These are phyloP conservation scores for Belonocnema kinseyi DNA, from an alignment of 1,140 invertebrate species.

Conservation along the genomic window DNA sequence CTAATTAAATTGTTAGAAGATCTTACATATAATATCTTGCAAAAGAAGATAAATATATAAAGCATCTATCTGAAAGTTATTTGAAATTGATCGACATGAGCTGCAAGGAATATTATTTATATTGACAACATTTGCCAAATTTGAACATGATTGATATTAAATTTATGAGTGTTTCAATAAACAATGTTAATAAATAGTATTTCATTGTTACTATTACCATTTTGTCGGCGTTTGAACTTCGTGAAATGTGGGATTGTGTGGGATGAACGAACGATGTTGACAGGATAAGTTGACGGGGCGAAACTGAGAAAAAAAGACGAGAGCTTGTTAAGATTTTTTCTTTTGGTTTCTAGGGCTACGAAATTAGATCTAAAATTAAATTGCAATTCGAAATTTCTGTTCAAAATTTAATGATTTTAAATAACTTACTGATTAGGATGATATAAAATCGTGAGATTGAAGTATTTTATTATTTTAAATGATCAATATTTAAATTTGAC, in stretches of 20 bases:
- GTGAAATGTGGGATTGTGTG: background rate
- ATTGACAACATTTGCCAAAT: background rate
- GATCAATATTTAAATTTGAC: too few species aligned
- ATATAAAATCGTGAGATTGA: too few species aligned
- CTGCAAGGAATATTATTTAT: background rate
- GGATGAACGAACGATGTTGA: conserved; percentile 30
- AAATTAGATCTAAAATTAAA: background rate
- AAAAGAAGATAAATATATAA: background rate
- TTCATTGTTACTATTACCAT: conserved; percentile 14
- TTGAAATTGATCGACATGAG: background rate
- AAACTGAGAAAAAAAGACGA: background rate
- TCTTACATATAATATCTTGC: background rate
- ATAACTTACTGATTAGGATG: too few species aligned
- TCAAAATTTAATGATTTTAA: background rate
- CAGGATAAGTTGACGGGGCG: background rate
- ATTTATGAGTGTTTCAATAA: background rate
- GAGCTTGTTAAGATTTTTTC: background rate
- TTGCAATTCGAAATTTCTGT: background rate
- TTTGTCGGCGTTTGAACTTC: background rate
- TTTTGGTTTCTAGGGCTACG: conserved; percentile 16
- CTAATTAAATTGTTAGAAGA: too few species aligned
- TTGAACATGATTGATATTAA: background rate
- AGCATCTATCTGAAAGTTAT: background rate
- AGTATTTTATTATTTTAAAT: too few species aligned
- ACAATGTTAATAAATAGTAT: background rate